Base-by-base conservation (phyloP, 2,113 vertebrate species). In the Neopipo cinnamomea region DNA sequence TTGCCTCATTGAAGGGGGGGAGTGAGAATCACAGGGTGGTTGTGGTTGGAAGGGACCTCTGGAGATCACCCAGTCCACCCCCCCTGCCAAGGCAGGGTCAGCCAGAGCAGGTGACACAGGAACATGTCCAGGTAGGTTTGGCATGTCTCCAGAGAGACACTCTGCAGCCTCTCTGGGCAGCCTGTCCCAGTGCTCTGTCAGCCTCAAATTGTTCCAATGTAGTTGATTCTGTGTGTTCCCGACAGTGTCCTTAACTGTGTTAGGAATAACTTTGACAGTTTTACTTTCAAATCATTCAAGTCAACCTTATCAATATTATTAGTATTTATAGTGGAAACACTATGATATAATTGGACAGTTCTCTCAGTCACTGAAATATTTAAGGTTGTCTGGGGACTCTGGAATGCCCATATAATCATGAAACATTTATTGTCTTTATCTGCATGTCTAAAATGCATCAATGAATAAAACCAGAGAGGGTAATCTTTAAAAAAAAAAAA, bases 371-470 rank as follows among this genome's bases (percentile, higher is more conserved):
- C 14, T 93, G 49, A 93, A 94, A 91, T 95, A 92, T 86, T 95
- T 95, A 89, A 80, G 23, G 27, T 86, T 94, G 47, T 82, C 70
- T 88, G 56, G 76, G 84, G 65, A 74, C 63, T 71, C 61, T 73
- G 75, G 63, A 88, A 95, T 94, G 37, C 73, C 61, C 66, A 24
- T 88, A 58, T 66, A 91, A 83, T 91, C 12, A 88, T 80, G 49
- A 83, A 95, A 92, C 41, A 61, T 89, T 89, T 93, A 90, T 83
- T 90, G 49, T 66, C 85, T 92, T 89, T 95, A 89, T 85, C 74
- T 93, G 67, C 35, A 53, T 89, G 89, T 88, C 63, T 91, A 84
- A 91, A 96, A 91, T 93, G 85, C 39, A 94, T 85, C 94, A 92
- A 89, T 91, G 85, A 89, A 88, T 88, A 83, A 92, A 96, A 97